Evolutionary conservation across 2,888 invertebrate genomes (phyloP).

Genomic region (Ochropleura leucogaster): DNA sequence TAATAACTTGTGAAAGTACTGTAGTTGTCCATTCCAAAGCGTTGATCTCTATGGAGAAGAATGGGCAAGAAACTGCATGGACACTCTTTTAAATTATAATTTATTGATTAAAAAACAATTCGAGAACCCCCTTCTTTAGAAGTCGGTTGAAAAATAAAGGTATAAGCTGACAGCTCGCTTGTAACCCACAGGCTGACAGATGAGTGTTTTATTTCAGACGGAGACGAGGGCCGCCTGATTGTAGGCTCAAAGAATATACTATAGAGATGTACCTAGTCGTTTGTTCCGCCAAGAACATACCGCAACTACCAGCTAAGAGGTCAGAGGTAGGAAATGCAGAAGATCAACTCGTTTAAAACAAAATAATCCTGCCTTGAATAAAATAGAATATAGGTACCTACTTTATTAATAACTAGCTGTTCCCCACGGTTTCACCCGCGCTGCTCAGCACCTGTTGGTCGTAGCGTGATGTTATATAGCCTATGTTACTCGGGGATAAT

Average conservation of each 20-base stretch:
- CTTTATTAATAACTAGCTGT: no score
- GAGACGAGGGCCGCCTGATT: slow-evolving; percentile 41
- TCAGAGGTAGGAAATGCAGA: slow-evolving; percentile 18
- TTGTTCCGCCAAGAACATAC: slow-evolving; percentile 41
- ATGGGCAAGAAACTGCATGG: no score
- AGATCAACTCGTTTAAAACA: slow-evolving; percentile 5
- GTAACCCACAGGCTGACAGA: slow-evolving; percentile 29
- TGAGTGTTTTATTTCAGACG: slow-evolving; percentile 56
- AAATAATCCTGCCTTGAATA: neutral
- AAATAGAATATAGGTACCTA: no score
- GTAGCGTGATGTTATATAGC: no score
- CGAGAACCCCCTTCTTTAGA: neutral
- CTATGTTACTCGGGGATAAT: no score
- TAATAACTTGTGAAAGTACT: no score
- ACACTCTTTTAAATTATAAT: no score
- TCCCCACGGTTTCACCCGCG: no score
- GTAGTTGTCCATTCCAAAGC: no score
- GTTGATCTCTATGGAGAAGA: no score
- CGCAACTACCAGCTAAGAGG: neutral
- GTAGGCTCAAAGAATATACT: slow-evolving; percentile 45
- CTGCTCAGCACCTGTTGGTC: no score
- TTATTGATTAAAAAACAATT: no score
- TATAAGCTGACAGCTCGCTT: slow-evolving; percentile 3
- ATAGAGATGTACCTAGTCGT: slow-evolving; percentile 27
- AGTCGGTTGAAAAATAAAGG: slow-evolving; percentile 7